Base-by-base conservation (phyloP, 1,140 invertebrate species). In the Drosophila biarmipes region DNA sequence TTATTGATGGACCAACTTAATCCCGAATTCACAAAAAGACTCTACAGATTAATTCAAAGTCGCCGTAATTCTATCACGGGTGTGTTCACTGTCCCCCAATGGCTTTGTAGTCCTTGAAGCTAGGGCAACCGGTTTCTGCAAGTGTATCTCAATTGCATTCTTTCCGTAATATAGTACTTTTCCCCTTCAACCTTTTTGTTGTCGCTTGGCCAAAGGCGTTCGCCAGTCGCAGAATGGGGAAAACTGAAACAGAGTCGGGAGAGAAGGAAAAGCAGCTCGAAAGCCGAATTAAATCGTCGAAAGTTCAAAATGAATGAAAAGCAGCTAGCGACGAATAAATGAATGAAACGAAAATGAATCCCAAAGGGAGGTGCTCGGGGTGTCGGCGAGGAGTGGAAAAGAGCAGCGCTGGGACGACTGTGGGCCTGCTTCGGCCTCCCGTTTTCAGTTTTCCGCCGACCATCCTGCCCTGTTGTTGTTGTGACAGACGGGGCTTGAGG, bases 321-420 rank as follows among this genome's bases (percentile, higher is more conserved):
- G 79, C 73, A 82, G 74, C 74, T 45, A 67, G 55, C 69, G 69
- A 73, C 45, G 82, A 86, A 86, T 86, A 85, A 85, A 86, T 84
- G 80, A 84, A 85, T 85, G 80, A 76, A 86, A 85, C 73, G 78
- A 86, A 84, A 86, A 81, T 74, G 81, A 86, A 86, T 78, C 75
- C 62, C 67, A 72, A 51, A 64, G 72, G 68, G 64, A 75, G 31
- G 73, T 21, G 49, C 17, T 21, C 45, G 12, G 31, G 29, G 37
- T 51, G 43, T 51, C 15, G 34, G 14, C 35, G 34, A 11, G 57
- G 29, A 66, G 61, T 61, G 62, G 58, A 80, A 85, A 82, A 78
- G 68, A 68, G 58, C 79, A 82, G 75, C 21, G 71, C 80, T 75
- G 58, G 62, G 54, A 80, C 46, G 73, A 78, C 68, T 62, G 77